Conservation (phyloP, 2,888 invertebrate genomes). For the Drosophila setosimentum region DNA sequence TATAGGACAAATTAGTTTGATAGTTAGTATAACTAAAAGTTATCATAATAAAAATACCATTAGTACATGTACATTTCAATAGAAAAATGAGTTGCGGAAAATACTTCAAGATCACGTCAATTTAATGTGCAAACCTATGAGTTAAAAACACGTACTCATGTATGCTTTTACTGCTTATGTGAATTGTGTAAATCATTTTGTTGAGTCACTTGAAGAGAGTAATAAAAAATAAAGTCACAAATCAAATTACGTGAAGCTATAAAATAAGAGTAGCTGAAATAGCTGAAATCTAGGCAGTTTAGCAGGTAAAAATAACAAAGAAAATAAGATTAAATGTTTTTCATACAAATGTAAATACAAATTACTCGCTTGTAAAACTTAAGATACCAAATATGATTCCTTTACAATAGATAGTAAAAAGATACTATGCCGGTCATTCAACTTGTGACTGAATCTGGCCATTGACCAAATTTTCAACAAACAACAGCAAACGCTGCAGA, state of each 20-base stretch:
- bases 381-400: constrained; percentile 8
- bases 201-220: constrained; percentile 15
- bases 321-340: neutral
- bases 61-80: neutral
- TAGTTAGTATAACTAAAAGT: neutral
- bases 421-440: constrained; percentile 66
- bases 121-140: neutral
- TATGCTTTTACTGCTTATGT: neutral
- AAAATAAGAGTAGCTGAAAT: neutral
- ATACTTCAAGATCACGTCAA: constrained; percentile 35
- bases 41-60: constrained; percentile 3
- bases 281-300: neutral
- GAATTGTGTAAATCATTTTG: constrained; percentile 31
- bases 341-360: constrained; percentile 5
- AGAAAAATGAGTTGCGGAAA: constrained; percentile 35
- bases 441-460: constrained; percentile 43
- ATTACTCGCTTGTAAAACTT: constrained; percentile 3
- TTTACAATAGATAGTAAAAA: constrained; percentile 35
- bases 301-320: neutral
- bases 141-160: neutral
- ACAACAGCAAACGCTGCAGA: constrained; percentile 11
- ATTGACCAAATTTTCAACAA: constrained; percentile 61
- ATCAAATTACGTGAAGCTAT: constrained; percentile 2
- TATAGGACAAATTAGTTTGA: neutral
- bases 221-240: constrained; percentile 21